These are phyloP conservation scores for Luscinia megarhynchos DNA, from an alignment of 2,797 vertebrate species.

Conservation along the genomic window DNA sequence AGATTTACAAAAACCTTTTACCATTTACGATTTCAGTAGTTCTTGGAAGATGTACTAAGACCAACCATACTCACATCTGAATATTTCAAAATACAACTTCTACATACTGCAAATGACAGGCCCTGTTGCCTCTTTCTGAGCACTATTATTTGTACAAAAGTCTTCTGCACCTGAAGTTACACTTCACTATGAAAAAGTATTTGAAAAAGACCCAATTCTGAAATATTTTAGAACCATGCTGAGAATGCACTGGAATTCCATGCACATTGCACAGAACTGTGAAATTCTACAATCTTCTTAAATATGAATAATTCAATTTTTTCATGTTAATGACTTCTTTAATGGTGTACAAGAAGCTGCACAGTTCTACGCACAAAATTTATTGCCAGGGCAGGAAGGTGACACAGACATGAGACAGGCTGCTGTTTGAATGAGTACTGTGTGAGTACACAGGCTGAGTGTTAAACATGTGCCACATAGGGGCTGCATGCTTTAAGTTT, in stretches of 20 bases:
- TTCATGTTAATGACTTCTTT: neutral
- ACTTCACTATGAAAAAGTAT: neutral
- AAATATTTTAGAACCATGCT: neutral
- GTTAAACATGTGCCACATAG: fast-evolving
- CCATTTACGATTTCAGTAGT: neutral
- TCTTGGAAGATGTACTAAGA: neutral
- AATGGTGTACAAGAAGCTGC: neutral
- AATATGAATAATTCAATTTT: neutral
- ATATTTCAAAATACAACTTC: neutral
- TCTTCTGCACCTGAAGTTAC: neutral
- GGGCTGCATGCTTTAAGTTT: neutral
- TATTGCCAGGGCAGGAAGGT: neutral
- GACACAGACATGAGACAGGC: neutral
- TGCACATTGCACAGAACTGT: neutral
- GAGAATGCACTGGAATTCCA: neutral
- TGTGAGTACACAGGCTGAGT: neutral
- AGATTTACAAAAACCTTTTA: neutral
- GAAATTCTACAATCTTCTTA: neutral
- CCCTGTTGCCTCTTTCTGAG: neutral
- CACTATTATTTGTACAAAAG: neutral
- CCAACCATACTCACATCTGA: neutral
- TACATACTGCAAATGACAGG: neutral
- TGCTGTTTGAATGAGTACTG: too few relatives aligned
- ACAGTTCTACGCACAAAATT: neutral
- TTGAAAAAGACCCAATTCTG: neutral